Base-by-base conservation (phyloP, 2,113 vertebrate genomes). In the Coptodon rendalli region DNA sequence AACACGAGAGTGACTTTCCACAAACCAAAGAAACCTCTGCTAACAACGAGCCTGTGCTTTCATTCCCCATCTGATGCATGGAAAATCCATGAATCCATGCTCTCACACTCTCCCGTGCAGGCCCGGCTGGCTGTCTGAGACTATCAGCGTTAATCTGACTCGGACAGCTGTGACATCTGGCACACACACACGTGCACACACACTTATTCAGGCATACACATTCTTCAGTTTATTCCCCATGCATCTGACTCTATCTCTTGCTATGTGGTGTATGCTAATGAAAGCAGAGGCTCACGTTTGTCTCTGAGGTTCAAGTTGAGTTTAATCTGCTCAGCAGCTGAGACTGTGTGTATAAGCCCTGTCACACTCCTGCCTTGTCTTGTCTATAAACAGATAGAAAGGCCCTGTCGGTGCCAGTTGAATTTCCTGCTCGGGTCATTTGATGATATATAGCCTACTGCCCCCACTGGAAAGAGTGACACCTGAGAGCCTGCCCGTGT, bases 151-250 rank as follows among this genome's bases (percentile, higher is more conserved):
- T 94, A 95, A 95, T 96, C 95, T 89, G 76, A 53, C n/a, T 59
- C 19, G 80, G 89, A 93, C 94, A 92, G 90, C 89, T 92, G 91
- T 80, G 93, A 94, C 93, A 94, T 95, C 93, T 95, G 95, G 94
- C 84, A 59, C 84, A 43, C 61, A 84, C 61, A 84, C 82, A 54
- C 85, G 34, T 48, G 43, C 82, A 78, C 89, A 78, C 48, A 54
- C 54, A 50, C 50, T 50, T 16, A 85, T 22, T 61, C 81, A 16
- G 48, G 59, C 76, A 81, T 48, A 89, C 54, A 79, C 80, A 90
- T 90, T 83, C 82, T 80, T 84, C 43, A 13, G 1, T 86, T 80
- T 68, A 83, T 79, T 61, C 86, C 40, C 59, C 34, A 7, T 68
- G 16, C 50, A 82, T 92, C 38, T 8, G 50, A 84, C 56, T 17